A percentile compares a stretch with the other conserved stretches of the same genome.
phyloP scores from a whole-genome alignment of 2,888 invertebrate genomes.

The Fragum sueziense region DNA sequence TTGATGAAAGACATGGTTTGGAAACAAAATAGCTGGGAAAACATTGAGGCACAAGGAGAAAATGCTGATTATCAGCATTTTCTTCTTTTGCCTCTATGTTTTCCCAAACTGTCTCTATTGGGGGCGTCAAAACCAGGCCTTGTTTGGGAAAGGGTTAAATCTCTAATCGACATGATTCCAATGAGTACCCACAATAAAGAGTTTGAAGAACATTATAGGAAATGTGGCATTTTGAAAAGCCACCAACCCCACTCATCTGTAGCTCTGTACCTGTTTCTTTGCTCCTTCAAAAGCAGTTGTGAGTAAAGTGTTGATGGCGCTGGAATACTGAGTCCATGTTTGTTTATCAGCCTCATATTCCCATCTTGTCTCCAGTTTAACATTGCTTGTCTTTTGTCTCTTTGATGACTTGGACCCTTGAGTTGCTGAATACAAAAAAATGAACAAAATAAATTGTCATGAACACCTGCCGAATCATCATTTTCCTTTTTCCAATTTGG shows the following conservation, averaged over 20 bases:
- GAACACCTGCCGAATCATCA: too few species aligned
- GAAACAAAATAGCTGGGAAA: too few species aligned
- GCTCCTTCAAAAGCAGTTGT: slow-evolving; percentile 65
- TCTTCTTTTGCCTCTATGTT: too few species aligned
- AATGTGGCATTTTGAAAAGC: background rate
- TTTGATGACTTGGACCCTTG: slow-evolving; percentile 46
- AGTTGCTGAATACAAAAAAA: background rate
- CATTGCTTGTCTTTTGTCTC: slow-evolving; percentile 42
- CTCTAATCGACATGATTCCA: too few species aligned
- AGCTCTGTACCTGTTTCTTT: slow-evolving; percentile 61
- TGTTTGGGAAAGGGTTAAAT: too few species aligned
- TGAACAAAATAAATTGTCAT: too few species aligned
- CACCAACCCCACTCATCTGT: background rate
- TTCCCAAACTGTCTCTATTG: too few species aligned
- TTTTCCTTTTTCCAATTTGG: too few species aligned
- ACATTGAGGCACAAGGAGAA: background rate
- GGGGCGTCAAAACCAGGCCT: too few species aligned
- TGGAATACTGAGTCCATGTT: slow-evolving; percentile 73
- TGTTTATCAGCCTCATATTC: slow-evolving; percentile 77
- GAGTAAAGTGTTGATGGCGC: slow-evolving; percentile 60
- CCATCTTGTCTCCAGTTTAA: slow-evolving; percentile 83
- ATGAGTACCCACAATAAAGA: too few species aligned
- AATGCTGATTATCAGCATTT: background rate
- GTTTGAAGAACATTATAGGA: too few species aligned
- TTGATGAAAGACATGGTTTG: too few species aligned